Base-by-base conservation (phyloP, 2,888 invertebrate species). In the Rhodophaea formosa region DNA sequence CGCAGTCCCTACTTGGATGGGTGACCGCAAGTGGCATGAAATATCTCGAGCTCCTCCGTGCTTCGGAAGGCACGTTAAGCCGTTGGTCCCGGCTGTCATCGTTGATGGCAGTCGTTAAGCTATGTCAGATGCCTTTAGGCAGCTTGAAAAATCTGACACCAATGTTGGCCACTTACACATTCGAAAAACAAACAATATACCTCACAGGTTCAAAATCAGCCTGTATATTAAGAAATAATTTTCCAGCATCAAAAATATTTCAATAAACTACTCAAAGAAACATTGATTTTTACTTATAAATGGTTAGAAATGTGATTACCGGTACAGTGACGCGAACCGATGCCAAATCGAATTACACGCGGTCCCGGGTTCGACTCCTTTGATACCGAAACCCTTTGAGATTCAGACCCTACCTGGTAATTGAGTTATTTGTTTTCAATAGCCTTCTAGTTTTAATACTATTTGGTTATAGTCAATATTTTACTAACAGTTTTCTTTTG, bases 331-430 rank as follows among this genome's bases (percentile, higher is more conserved):
- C 67, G 66, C 68, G 74, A 70, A 69, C 70, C 68, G 70, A 68
- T 53, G 59, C 56, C 64, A 80, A 85, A 84, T 84, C 69, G 72
- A 80, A 82, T 85, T 84, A 80, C 68, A 72, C 73, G 72, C 74
- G 71, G 72, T 73, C 71, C 72, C 70, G 75, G 66, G 74, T 78
- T 75, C 64, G 72, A 75, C 67, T 79, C 76, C 78, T 81, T 82
- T 80, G 80, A 78, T 74, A 79, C 62, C 64, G 71, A 72, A 73
- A 69, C 74, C 75, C 71, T 77, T 74, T 75, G 68, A 71, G 68
- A 72, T 71, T 65, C 53, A 55, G 42, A 17, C 54, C 53, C 51
- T 56, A 62, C 57, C 60, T 59, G 53, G 35, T 51, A 51, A 61
- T 63, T 35, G 16, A 16, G 51, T 51, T 51, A 51, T 51, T 51